Percentiles rank a stretch among this genome's conserved stretches.
These are phyloP conservation scores for Falcaria lacertinaria DNA, from an alignment of 2,888 invertebrate genomes.

Conservation along the genomic window DNA sequence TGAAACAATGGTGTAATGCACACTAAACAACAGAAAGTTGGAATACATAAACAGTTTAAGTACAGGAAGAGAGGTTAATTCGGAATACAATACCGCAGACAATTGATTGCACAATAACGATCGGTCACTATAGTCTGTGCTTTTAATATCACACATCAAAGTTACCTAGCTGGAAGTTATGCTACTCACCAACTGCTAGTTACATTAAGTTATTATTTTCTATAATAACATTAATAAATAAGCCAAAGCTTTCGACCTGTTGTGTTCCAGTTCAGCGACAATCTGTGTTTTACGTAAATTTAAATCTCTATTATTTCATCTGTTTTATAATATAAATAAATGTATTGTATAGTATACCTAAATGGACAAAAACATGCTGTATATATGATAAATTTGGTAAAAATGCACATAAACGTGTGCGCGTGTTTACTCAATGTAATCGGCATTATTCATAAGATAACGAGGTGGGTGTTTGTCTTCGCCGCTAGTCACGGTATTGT, in stretches of 20 bases:
- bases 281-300: no score
- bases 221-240: no score
- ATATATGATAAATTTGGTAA: slow-evolving; percentile 56
- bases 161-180: no score
- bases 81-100: not conserved
- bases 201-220: no score
- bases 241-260: no score
- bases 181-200: no score
- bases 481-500: slow-evolving; percentile 68
- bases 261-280: no score
- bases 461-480: slow-evolving; percentile 70
- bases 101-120: not conserved
- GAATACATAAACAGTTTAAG: slow-evolving; percentile 23
- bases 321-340: no score
- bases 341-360: no score
- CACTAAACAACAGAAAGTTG: slow-evolving; percentile 22
- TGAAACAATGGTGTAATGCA: slow-evolving; percentile 27
- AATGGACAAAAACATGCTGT: slow-evolving; percentile 43
- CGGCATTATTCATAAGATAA: slow-evolving; percentile 80
- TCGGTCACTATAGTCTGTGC: not conserved
- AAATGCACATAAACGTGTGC: slow-evolving; percentile 65
- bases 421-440: slow-evolving; percentile 73
- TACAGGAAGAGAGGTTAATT: slow-evolving; percentile 17
- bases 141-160: slow-evolving; percentile 7
- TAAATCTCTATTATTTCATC: no score